Evolutionary conservation across 1,140 invertebrate species (phyloP).

Genomic region (Drosophila paulistorum): DNA sequence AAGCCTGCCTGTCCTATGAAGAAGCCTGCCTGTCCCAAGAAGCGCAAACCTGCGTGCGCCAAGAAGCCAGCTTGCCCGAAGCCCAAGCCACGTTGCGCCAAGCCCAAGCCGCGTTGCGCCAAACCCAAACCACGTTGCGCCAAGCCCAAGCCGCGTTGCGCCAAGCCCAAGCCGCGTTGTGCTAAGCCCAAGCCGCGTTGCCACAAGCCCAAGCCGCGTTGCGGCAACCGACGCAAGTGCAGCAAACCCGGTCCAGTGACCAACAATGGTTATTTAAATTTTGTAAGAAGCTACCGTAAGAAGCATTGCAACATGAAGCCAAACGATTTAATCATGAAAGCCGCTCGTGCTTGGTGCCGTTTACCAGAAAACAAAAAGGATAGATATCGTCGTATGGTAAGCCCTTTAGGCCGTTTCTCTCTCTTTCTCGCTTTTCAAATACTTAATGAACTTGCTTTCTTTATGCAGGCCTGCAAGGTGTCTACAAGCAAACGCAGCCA

Average conservation of each 20-base stretch:
- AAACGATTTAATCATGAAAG: not conserved
- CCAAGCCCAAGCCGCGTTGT: too few relatives aligned
- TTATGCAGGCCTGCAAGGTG: not conserved
- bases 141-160: too few relatives aligned
- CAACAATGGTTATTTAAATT: not conserved
- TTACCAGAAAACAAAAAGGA: not conserved
- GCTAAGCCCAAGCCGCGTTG: not conserved
- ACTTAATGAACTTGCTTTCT: not conserved
- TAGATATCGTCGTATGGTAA: constrained; percentile 3
- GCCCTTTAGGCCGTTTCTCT: too few relatives aligned
- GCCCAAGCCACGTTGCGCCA: not conserved
- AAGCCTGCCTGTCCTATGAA: not conserved
- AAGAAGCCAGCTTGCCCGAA: not conserved
- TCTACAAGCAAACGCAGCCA: not conserved
- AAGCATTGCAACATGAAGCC: not conserved
- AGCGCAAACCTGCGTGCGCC: not conserved
- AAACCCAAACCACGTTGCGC: too few relatives aligned
- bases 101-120: too few relatives aligned
- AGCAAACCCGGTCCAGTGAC: not conserved
- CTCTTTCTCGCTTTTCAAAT: too few relatives aligned
- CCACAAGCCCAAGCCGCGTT: not conserved
- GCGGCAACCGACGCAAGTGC: not conserved
- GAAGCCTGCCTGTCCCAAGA: not conserved
- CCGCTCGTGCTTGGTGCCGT: constrained; percentile 7
- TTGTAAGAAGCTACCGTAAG: not conserved